A percentile compares a stretch with the other conserved stretches of the same genome.
phyloP scores from a whole-genome alignment of 2,888 invertebrate genomes.

The Anorthoa munda region DNA sequence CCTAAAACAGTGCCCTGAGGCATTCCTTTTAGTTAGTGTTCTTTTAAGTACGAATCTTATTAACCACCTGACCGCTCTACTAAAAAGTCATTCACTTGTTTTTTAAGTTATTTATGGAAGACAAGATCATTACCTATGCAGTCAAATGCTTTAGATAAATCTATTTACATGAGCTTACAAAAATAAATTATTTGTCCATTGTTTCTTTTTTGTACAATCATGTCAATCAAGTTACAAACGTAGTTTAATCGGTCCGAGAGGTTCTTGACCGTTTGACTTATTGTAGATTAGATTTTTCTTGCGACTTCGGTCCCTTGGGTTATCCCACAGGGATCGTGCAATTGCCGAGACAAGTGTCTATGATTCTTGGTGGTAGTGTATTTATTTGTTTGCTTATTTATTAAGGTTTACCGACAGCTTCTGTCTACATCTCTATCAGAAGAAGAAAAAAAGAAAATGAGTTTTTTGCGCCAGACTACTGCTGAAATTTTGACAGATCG shows the following conservation, averaged over 20 bases:
- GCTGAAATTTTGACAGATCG: too few relatives aligned
- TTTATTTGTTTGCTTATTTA: too few relatives aligned
- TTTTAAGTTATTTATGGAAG: neutral
- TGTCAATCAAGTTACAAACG: neutral
- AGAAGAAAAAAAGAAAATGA: too few relatives aligned
- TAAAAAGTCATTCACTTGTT: neutral
- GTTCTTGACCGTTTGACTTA: neutral
- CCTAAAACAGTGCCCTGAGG: conserved; percentile 2
- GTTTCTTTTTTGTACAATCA: conserved; percentile 9
- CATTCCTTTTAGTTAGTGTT: neutral
- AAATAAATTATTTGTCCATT: conserved; percentile 9
- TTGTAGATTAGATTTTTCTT: too few relatives aligned
- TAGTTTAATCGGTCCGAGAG: neutral
- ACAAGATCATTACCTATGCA: conserved; percentile 3
- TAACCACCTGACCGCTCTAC: neutral
- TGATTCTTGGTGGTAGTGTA: too few relatives aligned
- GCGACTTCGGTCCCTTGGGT: too few relatives aligned
- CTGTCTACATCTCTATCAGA: too few relatives aligned
- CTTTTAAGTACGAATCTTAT: too few relatives aligned
- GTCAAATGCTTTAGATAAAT: conserved; percentile 10
- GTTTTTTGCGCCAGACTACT: too few relatives aligned
- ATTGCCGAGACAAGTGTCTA: too few relatives aligned
- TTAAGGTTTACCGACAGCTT: too few relatives aligned
- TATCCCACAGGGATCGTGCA: too few relatives aligned
- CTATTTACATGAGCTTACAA: neutral